These are phyloP conservation scores for Pomatostomus ruficeps DNA, from an alignment of 2,113 vertebrate genomes.

Conservation along the genomic window DNA sequence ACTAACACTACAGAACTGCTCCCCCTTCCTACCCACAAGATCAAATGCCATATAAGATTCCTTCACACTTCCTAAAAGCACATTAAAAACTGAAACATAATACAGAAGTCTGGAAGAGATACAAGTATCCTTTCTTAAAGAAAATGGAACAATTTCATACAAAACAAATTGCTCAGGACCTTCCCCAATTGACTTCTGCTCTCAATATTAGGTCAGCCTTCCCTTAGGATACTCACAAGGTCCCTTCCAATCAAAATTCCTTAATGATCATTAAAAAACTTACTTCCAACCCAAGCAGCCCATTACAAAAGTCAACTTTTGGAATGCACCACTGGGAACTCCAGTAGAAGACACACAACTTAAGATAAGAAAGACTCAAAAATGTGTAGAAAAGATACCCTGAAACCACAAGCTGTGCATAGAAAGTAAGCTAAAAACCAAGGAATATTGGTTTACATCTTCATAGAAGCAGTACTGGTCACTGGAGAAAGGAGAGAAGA, in stretches of 20 bases:
- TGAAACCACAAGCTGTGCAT: not conserved
- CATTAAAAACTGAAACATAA: not conserved
- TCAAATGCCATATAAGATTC: not conserved
- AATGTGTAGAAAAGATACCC: accelerated
- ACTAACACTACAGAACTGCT: not conserved
- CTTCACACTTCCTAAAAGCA: not conserved
- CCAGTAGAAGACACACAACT: not conserved
- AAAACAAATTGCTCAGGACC: not conserved
- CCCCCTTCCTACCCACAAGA: not conserved
- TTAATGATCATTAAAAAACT: not conserved
- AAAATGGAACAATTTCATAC: not conserved
- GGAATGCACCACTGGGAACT: not conserved
- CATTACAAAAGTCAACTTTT: not conserved
- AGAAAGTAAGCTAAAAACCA: not conserved
- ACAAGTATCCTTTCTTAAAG: not conserved
- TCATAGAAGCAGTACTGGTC: not conserved
- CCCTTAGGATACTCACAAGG: not conserved
- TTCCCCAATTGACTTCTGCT: not conserved
- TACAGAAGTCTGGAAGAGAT: not conserved
- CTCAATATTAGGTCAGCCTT: not conserved
- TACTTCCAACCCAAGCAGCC: not conserved
- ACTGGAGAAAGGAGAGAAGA: not conserved
- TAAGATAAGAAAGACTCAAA: not conserved
- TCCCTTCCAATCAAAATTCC: not conserved
- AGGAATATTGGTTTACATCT: not conserved